Base-by-base conservation (phyloP, 2,113 vertebrate genomes). In the Alethe castanea region DNA sequence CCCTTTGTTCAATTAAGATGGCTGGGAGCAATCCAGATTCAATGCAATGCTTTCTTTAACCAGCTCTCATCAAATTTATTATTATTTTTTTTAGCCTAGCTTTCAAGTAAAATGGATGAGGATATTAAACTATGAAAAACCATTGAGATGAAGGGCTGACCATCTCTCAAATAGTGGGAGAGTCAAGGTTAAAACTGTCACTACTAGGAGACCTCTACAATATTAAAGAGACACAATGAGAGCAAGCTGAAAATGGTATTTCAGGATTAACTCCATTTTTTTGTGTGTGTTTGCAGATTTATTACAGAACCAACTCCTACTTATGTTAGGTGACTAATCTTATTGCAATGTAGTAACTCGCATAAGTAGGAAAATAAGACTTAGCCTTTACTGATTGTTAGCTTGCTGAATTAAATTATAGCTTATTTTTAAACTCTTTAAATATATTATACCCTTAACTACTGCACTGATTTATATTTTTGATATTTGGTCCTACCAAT, bases 1-100 rank as follows among this genome's bases (percentile, higher is more conserved):
- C 91, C 89, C 60, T 96, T 94, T 91, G 81, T 96, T 94, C 93
- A 96, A 88, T 96, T 96, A 96, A 93, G 73, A 93, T 38, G 70
- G 91, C 80, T 95, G 91, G 74, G 77, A 87, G 78, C 61, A 88
- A 88, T 94, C 92, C 85, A 94, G 66, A 91, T 64, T 64, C 90
- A 92, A 52, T 80, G 53, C 38, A 79, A 28, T 45, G 50, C 74
- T 88, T 96, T 69, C 71, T 90, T 83, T 96, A 93, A 93, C 79
- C 72, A 92, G 74, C 81, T 79, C 85, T 76, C 81, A 89, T 90
- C 50, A 71, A 74, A 91, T 89, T 82, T 94, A 92, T 96, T 45
- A 33, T 87, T 78, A 93, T 71, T 87, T 52, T 31, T 81, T 88
- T 93, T 44, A 88, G 52, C 44, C 48, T 42, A 62, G 50, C 83